Evolutionary conservation across 2,888 invertebrate species (phyloP), one percentile per base, ranked within the genome.

Genomic region (Charanyca ferruginea): DNA sequence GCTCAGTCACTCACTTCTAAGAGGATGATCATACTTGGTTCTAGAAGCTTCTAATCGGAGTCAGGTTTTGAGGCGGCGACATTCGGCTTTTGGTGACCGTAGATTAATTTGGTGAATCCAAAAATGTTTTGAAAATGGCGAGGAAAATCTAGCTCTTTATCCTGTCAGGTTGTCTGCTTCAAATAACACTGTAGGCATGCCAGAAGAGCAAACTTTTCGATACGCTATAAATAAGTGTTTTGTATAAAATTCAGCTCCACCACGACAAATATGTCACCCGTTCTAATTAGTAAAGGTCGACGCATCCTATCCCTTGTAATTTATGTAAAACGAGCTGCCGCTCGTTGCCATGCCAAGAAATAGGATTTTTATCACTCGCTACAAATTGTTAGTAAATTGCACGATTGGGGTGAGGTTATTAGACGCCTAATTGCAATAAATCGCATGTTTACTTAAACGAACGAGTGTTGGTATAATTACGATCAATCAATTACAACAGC

Each of bases 211-310:
- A 20, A 32, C 28, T 13, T 41, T 51, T 28, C 35, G 25, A 59
- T 47, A 59, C 0, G 41, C 41, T 70, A 70, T 77, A 70, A 70
- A 70, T 70, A 70, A 45, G 45, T 11, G 6, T 25, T 25, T 41
- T 18, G 49, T 41, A 45, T 22, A 75, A 75, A 48, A 42, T 54
- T 44, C 35, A 68, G 32, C 58, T 32, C 20, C 22, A 16, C 38
- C 38, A 16, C 16, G 16, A 38, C 16, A 38, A 38, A 38, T 38
- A 38, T 53, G 61, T 77, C 68, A 38, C 18, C 77, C 60, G 77
- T 20, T 22, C 52, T 77, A 71, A 71, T 71, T 71, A 45, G 28
- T 38, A 71, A 71, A 71, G 72, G 70, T 71, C 77, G 71, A 54
- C 45, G 44, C 41, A 51, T 77, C 23, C 52, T 44, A 71, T 59